A percentile compares a stretch with the other conserved stretches of the same genome.
Evolutionary conservation across 2,888 invertebrate species (phyloP).

Genomic region (Carabus problematicus): DNA sequence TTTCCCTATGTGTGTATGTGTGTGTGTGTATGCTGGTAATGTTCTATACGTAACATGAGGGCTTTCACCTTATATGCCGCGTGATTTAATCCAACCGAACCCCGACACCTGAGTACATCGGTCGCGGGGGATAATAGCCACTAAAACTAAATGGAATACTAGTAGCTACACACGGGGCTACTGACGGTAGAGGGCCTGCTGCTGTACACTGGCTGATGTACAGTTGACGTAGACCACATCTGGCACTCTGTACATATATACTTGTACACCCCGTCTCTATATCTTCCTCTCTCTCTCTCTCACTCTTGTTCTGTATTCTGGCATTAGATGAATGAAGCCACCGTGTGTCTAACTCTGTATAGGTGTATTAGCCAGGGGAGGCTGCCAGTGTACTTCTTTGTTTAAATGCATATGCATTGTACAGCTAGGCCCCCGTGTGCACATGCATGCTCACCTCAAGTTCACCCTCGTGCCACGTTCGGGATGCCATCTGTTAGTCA

Average conservation of each 20-base stretch:
- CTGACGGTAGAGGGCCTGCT: constrained; percentile 48
- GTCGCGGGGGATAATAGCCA: constrained; percentile 57
- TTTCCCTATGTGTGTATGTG: constrained; percentile 8
- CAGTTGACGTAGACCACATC: constrained; percentile 56
- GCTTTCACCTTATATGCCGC: constrained; percentile 53
- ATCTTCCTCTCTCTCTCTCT: background rate
- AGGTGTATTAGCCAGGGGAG: background rate
- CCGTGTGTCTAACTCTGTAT: background rate
- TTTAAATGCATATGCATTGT: constrained; percentile 60
- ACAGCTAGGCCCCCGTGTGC: no score
- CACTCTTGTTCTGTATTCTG: no score
- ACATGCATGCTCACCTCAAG: constrained; percentile 46
- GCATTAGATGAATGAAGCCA: background rate
- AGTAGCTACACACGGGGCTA: constrained; percentile 44
- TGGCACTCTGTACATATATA: constrained; percentile 46
- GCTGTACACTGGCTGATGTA: constrained; percentile 30
- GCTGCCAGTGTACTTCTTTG: constrained; percentile 52
- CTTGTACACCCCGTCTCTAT: background rate
- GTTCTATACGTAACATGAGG: background rate
- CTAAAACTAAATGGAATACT: constrained; percentile 60
- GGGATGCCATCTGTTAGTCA: constrained; percentile 38
- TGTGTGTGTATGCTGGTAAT: constrained; percentile 2
- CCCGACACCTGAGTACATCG: constrained; percentile 61
- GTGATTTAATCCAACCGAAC: constrained; percentile 60
- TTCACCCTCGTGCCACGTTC: constrained; percentile 46